Evolutionary conservation across 2,888 invertebrate genomes (phyloP), one percentile per base, ranked within the genome.

Genomic region (Euclidia mi): DNA sequence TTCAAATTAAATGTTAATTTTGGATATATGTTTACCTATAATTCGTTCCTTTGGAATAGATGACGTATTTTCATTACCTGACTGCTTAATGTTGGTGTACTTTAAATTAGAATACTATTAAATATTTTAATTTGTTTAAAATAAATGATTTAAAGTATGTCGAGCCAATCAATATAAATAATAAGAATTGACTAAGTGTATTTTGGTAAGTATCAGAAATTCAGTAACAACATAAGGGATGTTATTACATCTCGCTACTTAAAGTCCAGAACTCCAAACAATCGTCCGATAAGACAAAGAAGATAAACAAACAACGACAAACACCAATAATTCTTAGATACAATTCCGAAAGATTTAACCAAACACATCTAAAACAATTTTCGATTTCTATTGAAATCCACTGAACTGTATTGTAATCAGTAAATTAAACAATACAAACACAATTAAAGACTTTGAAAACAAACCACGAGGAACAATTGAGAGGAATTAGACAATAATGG

Each of bases 381-480:
- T 61, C 56, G 61, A 71, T 67, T 73, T 62, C 75, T 73, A 78
- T 79, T 65, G 40, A 44, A 56, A 65, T 49, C 55, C 47, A 60
- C 45, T 60, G 55, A 71, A 71, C 62, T 64, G 64, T 64, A 49
- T 52, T 60, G 59, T 72, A 71, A 76, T 78, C 70, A 70, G 64
- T 57, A 71, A 79, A 70, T 76, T 76, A 75, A 73, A 74, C 71
- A 69, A 69, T 49, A 64, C 50, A 66, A 70, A 71, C 61, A 71
- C 48, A 62, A 58, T 55, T 62, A 63, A 18, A 53, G 59, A 41
- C 49, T 52, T 51, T 46, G 37, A 1, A 65, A 53, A 60, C 53
- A 49, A 76, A 70, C 70, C 77, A 12, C 73, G 43, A 61, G 51
- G 34, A 66, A 65, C 55, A 65, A 69, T 65, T 48, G 50, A 60